Percentiles rank a stretch among this genome's conserved stretches.
phyloP scores from a whole-genome alignment of 2,113 vertebrate species.

The Mesocricetus auratus region DNA sequence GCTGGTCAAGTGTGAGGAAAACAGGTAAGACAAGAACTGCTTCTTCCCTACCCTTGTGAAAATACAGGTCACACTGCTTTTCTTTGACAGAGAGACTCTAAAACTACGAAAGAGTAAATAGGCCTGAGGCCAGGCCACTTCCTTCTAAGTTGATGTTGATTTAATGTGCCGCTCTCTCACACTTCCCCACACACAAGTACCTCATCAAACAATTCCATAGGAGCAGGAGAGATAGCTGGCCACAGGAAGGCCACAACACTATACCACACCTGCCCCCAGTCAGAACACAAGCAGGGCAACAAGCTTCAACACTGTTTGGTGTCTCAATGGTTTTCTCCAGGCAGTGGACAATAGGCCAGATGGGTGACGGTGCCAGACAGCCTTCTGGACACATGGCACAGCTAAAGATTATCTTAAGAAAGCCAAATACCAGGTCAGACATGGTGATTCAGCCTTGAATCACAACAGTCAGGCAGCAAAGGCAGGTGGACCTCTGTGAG shows the following conservation, averaged over 20 bases:
- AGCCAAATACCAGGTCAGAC: neutral
- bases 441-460: too few relatives aligned
- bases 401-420: neutral
- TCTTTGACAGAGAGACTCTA: neutral
- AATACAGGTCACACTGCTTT: neutral
- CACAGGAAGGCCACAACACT: neutral
- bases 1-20: neutral
- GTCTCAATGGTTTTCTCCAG: neutral
- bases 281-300: neutral
- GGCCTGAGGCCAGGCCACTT: neutral
- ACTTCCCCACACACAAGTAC: neutral
- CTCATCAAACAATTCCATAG: neutral
- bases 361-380: neutral
- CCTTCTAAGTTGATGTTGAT: neutral
- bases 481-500: too few relatives aligned
- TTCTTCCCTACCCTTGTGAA: neutral
- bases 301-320: neutral
- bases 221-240: too few relatives aligned
- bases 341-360: neutral
- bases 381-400: neutral
- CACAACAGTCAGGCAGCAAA: too few relatives aligned
- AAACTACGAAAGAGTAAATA: neutral
- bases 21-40: neutral
- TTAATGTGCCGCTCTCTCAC: neutral
- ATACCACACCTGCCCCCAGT: neutral